Percentiles rank a stretch among this genome's conserved stretches.
Conservation (phyloP, 2,113 vertebrate species). For the Dasypus novemcinctus region DNA sequence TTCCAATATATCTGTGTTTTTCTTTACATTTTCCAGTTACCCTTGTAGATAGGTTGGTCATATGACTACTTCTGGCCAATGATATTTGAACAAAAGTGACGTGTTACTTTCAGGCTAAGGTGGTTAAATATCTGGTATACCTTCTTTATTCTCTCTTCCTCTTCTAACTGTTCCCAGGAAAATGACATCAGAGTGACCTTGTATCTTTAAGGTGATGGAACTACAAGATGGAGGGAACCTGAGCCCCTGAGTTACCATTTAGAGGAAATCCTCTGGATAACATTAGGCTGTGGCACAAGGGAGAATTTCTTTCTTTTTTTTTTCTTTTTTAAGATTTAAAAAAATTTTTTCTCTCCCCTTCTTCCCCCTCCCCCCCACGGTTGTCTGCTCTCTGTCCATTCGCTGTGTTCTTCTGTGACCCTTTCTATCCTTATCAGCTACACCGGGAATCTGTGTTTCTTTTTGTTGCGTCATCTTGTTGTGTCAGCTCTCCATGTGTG, state of each 20-base stretch:
- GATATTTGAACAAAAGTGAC: background rate
- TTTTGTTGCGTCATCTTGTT: too few species aligned
- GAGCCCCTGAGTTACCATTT: background rate
- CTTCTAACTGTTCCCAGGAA: background rate
- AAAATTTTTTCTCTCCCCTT: too few species aligned
- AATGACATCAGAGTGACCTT: background rate
- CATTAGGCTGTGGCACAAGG: background rate
- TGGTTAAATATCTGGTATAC: background rate
- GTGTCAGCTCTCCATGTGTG: too few species aligned
- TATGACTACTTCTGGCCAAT: background rate
- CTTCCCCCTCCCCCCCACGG: too few species aligned
- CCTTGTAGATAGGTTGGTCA: background rate
- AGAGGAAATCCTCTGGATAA: background rate
- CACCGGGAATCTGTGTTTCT: too few species aligned
- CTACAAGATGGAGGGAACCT: background rate
- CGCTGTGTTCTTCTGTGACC: too few species aligned
- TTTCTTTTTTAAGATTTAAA: too few species aligned
- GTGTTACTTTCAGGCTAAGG: background rate
- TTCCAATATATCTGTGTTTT: background rate
- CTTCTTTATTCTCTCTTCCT: background rate
- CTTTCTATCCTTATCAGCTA: too few species aligned
- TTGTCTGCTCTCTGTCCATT: too few species aligned
- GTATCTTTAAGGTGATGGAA: background rate
- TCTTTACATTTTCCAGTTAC: background rate
- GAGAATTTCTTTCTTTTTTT: background rate